phyloP scores from a whole-genome alignment of 2,797 vertebrate species.

The Cynodonichthys magdalenae region DNA sequence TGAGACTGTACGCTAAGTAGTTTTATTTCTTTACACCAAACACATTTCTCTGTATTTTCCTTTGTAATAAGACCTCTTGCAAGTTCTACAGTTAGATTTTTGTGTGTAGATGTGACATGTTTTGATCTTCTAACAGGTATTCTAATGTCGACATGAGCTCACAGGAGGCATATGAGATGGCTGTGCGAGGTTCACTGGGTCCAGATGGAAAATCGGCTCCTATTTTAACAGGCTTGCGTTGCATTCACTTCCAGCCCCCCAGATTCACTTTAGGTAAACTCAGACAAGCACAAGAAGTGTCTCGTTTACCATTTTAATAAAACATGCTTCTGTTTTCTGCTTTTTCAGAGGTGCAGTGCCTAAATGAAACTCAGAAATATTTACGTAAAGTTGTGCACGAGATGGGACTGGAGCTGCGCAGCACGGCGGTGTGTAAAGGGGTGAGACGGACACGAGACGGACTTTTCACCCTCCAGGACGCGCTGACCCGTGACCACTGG shows the following conservation, averaged over 20 bases:
- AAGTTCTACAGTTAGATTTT: background rate
- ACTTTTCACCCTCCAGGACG: conserved; percentile 83
- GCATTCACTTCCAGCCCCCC: conserved; percentile 85
- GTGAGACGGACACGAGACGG: conserved; percentile 89
- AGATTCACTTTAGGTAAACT: conserved; percentile 89
- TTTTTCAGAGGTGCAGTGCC: conserved; percentile 88
- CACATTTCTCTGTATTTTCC: background rate
- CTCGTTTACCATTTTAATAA: background rate
- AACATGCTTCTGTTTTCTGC: conserved; percentile 1
- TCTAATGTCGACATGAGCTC: conserved; percentile 88
- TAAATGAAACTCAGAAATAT: conserved; percentile 93
- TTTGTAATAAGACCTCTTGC: background rate
- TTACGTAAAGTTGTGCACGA: conserved; percentile 90
- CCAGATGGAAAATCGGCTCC: conserved; percentile 88
- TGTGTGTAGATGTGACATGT: background rate
- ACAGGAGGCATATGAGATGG: conserved; percentile 94
- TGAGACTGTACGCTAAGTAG: conserved; percentile 83
- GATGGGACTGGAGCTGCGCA: conserved; percentile 91
- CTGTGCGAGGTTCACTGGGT: conserved; percentile 85
- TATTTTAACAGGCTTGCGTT: conserved; percentile 86
- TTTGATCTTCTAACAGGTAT: conserved; percentile 74
- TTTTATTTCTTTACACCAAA: background rate
- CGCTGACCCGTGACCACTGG: conserved; percentile 87
- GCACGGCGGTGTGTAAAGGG: conserved; percentile 85
- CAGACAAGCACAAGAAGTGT: background rate